A percentile compares a stretch with the other conserved stretches of the same genome.
Evolutionary conservation across 2,113 vertebrate genomes (phyloP).

Genomic region (Ifrita kowaldi): DNA sequence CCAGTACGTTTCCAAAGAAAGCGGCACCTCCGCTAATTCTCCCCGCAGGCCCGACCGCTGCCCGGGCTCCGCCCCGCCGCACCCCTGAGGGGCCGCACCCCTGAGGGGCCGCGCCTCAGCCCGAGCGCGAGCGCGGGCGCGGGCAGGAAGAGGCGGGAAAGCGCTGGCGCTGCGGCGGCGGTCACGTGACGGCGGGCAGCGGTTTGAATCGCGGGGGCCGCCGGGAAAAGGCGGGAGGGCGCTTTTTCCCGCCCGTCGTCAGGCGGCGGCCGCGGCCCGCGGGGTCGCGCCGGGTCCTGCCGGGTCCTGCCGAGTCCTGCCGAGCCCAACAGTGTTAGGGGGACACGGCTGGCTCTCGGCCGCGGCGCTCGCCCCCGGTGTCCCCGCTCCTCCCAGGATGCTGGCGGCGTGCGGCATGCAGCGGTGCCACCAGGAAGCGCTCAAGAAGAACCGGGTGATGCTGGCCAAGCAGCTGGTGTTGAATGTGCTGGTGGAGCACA

Average conservation of each 20-base stretch:
- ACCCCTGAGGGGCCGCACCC: not conserved
- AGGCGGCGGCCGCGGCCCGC: not conserved
- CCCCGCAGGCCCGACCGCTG: rapidly evolving
- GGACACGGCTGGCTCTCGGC: not conserved
- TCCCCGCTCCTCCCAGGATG: not conserved
- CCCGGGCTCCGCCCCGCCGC: rapidly evolving
- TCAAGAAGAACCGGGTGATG: slow-evolving; percentile 70
- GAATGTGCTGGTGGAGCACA: slow-evolving; percentile 72
- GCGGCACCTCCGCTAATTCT: rapidly evolving
- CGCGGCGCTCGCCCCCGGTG: not conserved
- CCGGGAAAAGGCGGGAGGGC: not conserved
- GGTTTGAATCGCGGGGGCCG: not conserved
- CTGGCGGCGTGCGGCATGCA: slow-evolving; percentile 70
- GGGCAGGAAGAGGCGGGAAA: not conserved
- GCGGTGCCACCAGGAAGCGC: slow-evolving; percentile 71
- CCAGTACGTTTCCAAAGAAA: rapidly evolving
- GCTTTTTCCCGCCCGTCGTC: not conserved
- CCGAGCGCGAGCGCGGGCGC: not conserved
- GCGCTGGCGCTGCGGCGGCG: not conserved
- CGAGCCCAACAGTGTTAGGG: too few relatives aligned
- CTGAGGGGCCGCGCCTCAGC: not conserved
- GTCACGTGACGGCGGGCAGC: not conserved
- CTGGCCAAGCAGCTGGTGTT: slow-evolving; percentile 72
- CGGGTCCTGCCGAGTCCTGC: too few relatives aligned
- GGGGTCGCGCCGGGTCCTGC: rapidly evolving